Conservation (phyloP, 1,140 invertebrate genomes). For the Drosophila cardini region DNA sequence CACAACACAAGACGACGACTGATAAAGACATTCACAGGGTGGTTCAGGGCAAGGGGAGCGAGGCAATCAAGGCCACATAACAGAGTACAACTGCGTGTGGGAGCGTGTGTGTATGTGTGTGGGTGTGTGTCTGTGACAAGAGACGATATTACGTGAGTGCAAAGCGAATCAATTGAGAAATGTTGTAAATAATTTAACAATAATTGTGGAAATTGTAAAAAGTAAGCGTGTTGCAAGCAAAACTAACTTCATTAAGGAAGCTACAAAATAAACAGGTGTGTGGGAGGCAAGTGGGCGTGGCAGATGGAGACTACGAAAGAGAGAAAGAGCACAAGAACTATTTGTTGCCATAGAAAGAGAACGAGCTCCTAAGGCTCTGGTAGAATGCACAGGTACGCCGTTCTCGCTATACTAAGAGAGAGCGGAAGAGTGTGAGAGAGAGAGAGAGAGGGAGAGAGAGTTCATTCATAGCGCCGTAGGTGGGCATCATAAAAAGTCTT, state of each 20-base stretch:
- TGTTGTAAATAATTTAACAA: conserved; percentile 22
- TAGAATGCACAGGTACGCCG: too few relatives aligned
- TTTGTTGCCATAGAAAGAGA: too few relatives aligned
- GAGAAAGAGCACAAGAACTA: neutral
- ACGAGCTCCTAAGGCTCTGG: too few relatives aligned
- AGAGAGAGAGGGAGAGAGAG: conserved; percentile 9
- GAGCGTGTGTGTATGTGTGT: conserved; percentile 39
- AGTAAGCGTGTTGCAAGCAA: conserved; percentile 41
- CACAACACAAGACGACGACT: conserved; percentile 24
- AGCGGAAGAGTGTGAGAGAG: neutral
- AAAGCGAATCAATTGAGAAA: conserved; percentile 69
- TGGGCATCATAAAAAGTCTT: conserved; percentile 80
- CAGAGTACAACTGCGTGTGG: too few relatives aligned
- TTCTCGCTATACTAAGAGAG: neutral
- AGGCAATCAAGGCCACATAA: conserved; percentile 71
- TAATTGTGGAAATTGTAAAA: conserved; percentile 38
- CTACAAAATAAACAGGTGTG: conserved; percentile 34
- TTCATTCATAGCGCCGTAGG: conserved; percentile 79
- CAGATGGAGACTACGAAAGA: neutral
- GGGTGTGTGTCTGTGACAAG: conserved; percentile 55
- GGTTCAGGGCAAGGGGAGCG: conserved; percentile 9
- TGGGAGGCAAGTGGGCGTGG: conserved; percentile 5
- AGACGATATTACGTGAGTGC: conserved; percentile 62
- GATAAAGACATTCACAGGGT: conserved; percentile 65
- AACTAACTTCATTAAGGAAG: conserved; percentile 50